Evolutionary conservation across 2,797 vertebrate genomes (phyloP), one percentile per base, ranked within the genome.

Genomic region (Acrossocheilus wenchowensis): DNA sequence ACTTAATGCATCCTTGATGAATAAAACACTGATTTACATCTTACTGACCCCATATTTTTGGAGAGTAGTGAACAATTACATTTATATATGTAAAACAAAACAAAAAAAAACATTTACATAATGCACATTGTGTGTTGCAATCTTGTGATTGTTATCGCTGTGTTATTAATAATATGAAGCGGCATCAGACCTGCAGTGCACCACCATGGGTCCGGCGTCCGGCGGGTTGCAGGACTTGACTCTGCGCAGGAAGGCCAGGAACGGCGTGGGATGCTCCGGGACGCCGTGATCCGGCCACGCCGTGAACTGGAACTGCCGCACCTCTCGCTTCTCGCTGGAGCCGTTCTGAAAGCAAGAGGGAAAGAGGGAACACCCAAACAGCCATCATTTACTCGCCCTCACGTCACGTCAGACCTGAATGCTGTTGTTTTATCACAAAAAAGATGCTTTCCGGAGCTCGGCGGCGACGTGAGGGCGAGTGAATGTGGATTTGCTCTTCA

Each of bases 231-330:
- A 99, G 79, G 98, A 97, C 94, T 99, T 99, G 88, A 99, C 97
- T 92, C 98, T 95, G 89, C 98, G 93, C 86, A 99, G 93, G 93
- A 99, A 99, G 93, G 98, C 98, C 88, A 99, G 94, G 90, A 99
- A 99, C 0, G 98, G 98, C 14, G 98, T 99, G 41, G 98, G 98
- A 89, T 99, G 98, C 81, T 99, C 98, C 0, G 98, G 98, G 64
- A 99, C 98, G 48, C 98, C 98, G 5, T 99, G 98, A 92, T 99
- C 98, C 26, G 98, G 98, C 98, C 98, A 99, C 77, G 98, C 98
- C 43, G 97, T 99, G 94, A 99, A 99, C 94, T 99, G 98, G 93
- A 99, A 99, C 91, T 99, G 98, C 84, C 98, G 95, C 85, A 99
- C 97, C 94, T 99, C 98, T 78, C 98, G 95, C 92, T 99, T 99